Conservation (phyloP, 1,140 invertebrate genomes). For the Bactericera cockerelli region DNA sequence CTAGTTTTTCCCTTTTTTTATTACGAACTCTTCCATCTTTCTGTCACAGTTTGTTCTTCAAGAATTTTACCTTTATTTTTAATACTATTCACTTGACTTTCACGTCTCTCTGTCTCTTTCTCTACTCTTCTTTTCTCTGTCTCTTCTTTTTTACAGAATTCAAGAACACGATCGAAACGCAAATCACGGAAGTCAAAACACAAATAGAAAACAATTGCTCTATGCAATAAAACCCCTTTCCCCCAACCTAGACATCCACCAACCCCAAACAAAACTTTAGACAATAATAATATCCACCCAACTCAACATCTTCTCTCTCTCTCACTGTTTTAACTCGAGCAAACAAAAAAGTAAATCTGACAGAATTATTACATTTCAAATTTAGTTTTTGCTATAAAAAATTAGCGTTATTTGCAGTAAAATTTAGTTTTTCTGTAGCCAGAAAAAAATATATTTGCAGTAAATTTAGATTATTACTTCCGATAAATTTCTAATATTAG, state of each 20-base stretch:
- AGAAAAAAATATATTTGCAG: no score
- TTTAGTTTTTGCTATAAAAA: no score
- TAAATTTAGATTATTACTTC: no score
- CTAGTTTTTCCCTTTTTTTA: no score
- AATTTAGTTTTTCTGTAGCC: no score
- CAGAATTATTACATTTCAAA: not conserved
- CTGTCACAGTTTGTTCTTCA: no score
- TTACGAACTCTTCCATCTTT: no score
- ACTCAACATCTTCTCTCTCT: not conserved
- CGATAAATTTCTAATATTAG: no score
- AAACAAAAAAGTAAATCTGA: not conserved
- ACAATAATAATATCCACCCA: slow-evolving; percentile 1
- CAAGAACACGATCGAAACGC: slow-evolving; percentile 86
- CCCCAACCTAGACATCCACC: not conserved
- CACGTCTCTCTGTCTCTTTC: slow-evolving; percentile 20
- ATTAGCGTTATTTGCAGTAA: no score
- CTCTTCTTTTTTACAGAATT: slow-evolving; percentile 55
- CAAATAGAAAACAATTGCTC: slow-evolving; percentile 88
- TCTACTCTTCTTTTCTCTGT: slow-evolving; percentile 31
- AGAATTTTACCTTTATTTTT: no score
- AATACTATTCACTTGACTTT: no score
- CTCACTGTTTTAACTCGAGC: not conserved
- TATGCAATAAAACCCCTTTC: slow-evolving; percentile 50
- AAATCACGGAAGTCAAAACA: slow-evolving; percentile 84
- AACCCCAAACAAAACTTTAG: not conserved